A percentile compares a stretch with the other conserved stretches of the same genome.
Conservation (phyloP, 2,797 vertebrate genomes). For the Chaetodon trifasciatus region DNA sequence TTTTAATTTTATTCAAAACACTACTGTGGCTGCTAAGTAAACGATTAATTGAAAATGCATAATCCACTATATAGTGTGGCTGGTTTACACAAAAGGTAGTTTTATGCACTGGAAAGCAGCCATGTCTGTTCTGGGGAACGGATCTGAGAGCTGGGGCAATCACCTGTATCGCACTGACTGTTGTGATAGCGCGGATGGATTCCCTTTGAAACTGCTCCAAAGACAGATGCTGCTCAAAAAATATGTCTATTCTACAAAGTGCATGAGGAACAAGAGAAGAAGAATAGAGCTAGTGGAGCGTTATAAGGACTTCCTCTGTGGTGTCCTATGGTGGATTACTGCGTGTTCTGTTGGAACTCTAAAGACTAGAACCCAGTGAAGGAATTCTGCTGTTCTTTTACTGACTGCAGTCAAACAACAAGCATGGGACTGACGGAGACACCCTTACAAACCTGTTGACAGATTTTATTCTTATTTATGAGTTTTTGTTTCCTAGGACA, state of each 20-base stretch:
- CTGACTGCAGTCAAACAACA: constrained; percentile 53
- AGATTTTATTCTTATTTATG: constrained; percentile 92
- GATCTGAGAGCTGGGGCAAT: constrained; percentile 31
- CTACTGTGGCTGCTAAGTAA: constrained; percentile 71
- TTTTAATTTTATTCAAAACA: constrained; percentile 54
- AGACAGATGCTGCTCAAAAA: constrained; percentile 56
- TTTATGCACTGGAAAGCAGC: constrained; percentile 80
- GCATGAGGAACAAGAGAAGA: constrained; percentile 55
- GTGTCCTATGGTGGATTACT: constrained; percentile 41
- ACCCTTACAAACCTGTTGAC: constrained; percentile 74
- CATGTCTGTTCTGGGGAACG: constrained; percentile 58
- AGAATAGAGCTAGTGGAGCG: constrained; percentile 36
- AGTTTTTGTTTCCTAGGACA: constrained; percentile 92
- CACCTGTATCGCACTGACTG: constrained; percentile 26
- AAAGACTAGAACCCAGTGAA: constrained; percentile 73
- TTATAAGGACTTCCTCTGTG: constrained; percentile 52
- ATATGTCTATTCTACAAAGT: constrained; percentile 50
- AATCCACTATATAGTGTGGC: constrained; percentile 56
- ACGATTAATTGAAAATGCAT: constrained; percentile 43
- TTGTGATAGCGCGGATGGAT: constrained; percentile 24
- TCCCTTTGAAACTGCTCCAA: constrained; percentile 40
- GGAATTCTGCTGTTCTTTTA: constrained; percentile 69
- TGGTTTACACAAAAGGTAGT: constrained; percentile 73
- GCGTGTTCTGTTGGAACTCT: constrained; percentile 52
- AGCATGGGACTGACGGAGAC: constrained; percentile 70